Evolutionary conservation across 2,888 invertebrate genomes (phyloP).

Genomic region (Aphidius colemani): DNA sequence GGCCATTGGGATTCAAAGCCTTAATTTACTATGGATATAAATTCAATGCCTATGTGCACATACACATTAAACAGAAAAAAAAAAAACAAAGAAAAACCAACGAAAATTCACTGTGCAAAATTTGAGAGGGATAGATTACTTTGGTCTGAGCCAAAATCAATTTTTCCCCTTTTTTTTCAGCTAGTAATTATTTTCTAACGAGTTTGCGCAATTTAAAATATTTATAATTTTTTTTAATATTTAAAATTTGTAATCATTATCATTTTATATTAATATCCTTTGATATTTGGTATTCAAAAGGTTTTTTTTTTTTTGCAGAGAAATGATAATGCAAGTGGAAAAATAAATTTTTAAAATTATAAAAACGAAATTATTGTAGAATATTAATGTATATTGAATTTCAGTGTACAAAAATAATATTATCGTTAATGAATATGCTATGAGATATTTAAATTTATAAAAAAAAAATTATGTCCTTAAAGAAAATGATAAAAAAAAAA

Average conservation of each 20-base stretch:
- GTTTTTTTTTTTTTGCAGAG: neutral
- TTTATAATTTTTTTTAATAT: constrained; percentile 1
- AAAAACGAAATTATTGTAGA: constrained; percentile 11
- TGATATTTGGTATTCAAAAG: no score
- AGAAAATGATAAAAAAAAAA: neutral
- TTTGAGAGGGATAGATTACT: constrained; percentile 25
- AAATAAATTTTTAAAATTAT: constrained; percentile 16
- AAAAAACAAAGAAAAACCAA: no score
- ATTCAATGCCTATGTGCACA: constrained; percentile 27
- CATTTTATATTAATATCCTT: neutral
- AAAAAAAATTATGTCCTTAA: constrained; percentile 2
- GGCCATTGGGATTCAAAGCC: constrained; percentile 35
- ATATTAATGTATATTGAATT: constrained; percentile 8
- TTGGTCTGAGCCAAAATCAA: constrained; percentile 38
- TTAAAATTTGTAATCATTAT: neutral
- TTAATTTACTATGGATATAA: constrained; percentile 29
- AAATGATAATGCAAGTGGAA: constrained; percentile 20
- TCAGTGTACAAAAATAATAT: constrained; percentile 8
- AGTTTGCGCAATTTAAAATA: constrained; percentile 8
- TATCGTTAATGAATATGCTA: neutral
- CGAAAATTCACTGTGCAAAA: no score
- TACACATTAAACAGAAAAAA: no score
- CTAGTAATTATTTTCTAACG: constrained; percentile 14
- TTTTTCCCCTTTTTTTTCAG: constrained; percentile 28
- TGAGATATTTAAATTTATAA: constrained; percentile 3